Evolutionary conservation across 2,113 vertebrate species (phyloP), one percentile per base, ranked within the genome.

Genomic region (Reinhardtius hippoglossoides): DNA sequence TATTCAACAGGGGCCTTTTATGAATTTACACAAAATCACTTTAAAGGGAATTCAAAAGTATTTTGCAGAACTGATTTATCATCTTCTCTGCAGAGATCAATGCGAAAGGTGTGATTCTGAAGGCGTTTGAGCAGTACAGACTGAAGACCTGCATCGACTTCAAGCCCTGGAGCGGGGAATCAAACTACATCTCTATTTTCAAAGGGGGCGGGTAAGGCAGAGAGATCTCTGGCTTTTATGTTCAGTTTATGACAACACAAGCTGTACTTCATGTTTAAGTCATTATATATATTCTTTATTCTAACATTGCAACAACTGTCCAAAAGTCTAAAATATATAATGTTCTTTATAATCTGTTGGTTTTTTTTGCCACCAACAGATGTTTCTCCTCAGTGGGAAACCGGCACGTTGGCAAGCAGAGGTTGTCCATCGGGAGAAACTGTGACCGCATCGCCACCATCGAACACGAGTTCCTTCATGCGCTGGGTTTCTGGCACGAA

Each of bases 81-180:
- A 9, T 66, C 6, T 74, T 48, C 26, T 71, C 35, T 69, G 52
- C 85, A 99, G 97, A 97, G 70, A 95, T 98, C 77, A 99, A 98
- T 87, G 96, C 97, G 13, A 99, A 97, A 92, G 97, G 96, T 70
- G 89, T 97, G 61, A 97, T 97, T 66, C 91, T 98, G 50, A 95
- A 97, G 83, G 96, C 97, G 40, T 98, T 98, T 86, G 97, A 99
- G 81, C 96, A 94, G 67, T 99, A 98, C 85, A 93, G 95, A 44
- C 93, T 99, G 23, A 98, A 98, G 93, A 95, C 95, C 4, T 99
- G 98, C 86, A 97, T 99, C 44, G 94, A 98, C 92, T 99, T 98
- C 89, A 96, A 96, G 76, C 96, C 96, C 44, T 98, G 97, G 97
- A 66, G 73, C 15, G 96, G 96, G 67, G 98, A 99, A 89, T 8